Conservation (phyloP, 2,888 invertebrate genomes). For the Euproctis similis region DNA sequence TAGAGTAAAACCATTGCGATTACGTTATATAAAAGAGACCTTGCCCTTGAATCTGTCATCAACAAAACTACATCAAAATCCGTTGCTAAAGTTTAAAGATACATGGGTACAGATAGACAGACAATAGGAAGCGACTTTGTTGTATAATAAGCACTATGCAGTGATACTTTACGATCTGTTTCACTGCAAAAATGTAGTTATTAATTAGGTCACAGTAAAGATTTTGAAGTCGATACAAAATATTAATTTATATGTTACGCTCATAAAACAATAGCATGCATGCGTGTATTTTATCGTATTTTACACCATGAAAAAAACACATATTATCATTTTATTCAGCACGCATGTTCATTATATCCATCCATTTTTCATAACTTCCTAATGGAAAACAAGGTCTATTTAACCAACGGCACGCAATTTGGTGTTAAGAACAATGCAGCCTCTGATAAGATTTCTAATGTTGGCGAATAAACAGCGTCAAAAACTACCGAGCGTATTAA, state of each 20-base stretch:
- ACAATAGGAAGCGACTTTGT: too few relatives aligned
- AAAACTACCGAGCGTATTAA: conserved; percentile 5
- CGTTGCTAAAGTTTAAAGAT: too few relatives aligned
- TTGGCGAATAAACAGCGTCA: conserved; percentile 10
- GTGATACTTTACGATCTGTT: too few relatives aligned
- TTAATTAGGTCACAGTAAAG: conserved; percentile 6
- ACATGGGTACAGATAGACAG: too few relatives aligned
- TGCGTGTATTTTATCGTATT: conserved; percentile 9
- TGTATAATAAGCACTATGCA: too few relatives aligned
- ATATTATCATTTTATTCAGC: conserved; percentile 11
- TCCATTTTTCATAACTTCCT: conserved; percentile 15
- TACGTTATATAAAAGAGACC: too few relatives aligned
- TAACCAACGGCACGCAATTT: conserved; percentile 2
- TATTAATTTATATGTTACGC: conserved; percentile 9
- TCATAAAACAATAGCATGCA: conserved; percentile 9
- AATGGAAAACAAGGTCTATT: conserved; percentile 14
- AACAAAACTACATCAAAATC: too few relatives aligned
- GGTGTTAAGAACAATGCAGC: conserved; percentile 8
- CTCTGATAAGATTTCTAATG: conserved; percentile 14
- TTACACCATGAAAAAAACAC: conserved; percentile 15
- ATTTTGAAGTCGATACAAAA: conserved; percentile 7
- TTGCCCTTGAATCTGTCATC: too few relatives aligned
- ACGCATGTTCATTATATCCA: conserved; percentile 14
- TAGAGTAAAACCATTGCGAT: too few relatives aligned
- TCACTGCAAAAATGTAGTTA: neutral